Evolutionary conservation across 2,113 vertebrate genomes (phyloP).

Genomic region (Oryzias javanicus): DNA sequence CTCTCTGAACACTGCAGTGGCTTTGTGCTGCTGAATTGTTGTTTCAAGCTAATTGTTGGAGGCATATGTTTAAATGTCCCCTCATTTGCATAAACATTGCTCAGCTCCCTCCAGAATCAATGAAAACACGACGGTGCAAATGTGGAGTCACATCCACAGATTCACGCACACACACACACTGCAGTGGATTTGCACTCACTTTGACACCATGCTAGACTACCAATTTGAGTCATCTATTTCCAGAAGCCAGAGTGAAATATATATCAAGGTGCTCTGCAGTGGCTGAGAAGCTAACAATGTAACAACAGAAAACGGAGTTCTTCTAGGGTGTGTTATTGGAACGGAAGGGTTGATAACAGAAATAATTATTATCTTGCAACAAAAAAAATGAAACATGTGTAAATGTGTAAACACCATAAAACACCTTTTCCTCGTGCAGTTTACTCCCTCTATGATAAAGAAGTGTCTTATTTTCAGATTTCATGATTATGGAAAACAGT

Average conservation of each 20-base stretch:
- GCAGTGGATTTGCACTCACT: slow-evolving; percentile 31
- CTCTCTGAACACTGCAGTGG: slow-evolving; percentile 17
- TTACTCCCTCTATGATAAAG: too few species aligned
- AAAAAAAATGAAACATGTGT: too few species aligned
- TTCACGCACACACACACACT: neutral
- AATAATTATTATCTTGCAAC: too few species aligned
- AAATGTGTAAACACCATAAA: too few species aligned
- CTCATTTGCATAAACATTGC: slow-evolving; percentile 72
- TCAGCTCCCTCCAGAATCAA: slow-evolving; percentile 60
- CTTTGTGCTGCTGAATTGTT: slow-evolving; percentile 56
- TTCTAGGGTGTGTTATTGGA: neutral
- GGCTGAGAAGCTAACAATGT: slow-evolving; percentile 24
- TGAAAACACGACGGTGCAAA: slow-evolving; percentile 44
- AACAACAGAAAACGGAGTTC: neutral
- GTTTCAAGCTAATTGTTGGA: slow-evolving; percentile 65
- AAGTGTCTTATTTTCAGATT: too few species aligned
- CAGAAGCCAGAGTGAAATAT: slow-evolving; percentile 56
- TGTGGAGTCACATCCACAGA: slow-evolving; percentile 5
- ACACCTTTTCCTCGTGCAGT: too few species aligned
- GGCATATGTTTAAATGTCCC: slow-evolving; percentile 66
- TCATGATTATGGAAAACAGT: too few species aligned
- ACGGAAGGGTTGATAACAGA: neutral
- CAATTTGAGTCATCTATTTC: slow-evolving; percentile 49
- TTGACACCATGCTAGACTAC: slow-evolving; percentile 38
- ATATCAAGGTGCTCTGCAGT: slow-evolving; percentile 60